A percentile compares a stretch with the other conserved stretches of the same genome.
These are phyloP conservation scores for Apteryx mantelli DNA, from an alignment of 2,113 vertebrate species.

Conservation along the genomic window DNA sequence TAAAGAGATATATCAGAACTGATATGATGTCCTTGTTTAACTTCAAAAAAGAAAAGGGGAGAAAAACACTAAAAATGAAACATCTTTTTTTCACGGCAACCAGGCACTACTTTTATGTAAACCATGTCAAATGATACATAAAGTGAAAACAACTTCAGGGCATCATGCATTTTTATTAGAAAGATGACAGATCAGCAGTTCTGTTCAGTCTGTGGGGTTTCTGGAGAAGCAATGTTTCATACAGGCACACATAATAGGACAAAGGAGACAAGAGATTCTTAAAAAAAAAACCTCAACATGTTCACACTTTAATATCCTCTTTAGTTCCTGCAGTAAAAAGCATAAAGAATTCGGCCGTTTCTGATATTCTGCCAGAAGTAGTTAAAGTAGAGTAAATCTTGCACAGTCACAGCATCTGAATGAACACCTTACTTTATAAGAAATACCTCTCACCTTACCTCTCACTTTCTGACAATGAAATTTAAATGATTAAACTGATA, in stretches of 20 bases:
- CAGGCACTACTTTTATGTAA: neutral
- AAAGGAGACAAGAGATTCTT: neutral
- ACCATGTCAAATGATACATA: conserved; percentile 20
- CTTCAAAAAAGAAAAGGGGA: neutral
- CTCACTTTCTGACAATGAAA: conserved; percentile 9
- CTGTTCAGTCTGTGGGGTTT: neutral
- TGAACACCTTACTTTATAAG: neutral
- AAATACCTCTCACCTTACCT: neutral
- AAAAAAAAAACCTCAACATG: neutral
- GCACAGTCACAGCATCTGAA: neutral
- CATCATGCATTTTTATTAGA: neutral
- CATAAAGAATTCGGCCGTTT: neutral
- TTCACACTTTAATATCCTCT: neutral
- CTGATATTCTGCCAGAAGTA: neutral
- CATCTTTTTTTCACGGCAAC: neutral
- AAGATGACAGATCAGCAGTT: conserved; percentile 32
- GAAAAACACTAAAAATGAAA: neutral
- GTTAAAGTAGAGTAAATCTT: neutral
- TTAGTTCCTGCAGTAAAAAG: neutral
- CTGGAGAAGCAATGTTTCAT: neutral
- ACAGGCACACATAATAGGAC: neutral
- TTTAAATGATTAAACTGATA: neutral
- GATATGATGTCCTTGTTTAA: conserved; percentile 3
- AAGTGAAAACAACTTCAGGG: conserved; percentile 35
- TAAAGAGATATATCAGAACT: neutral